Percentiles rank a stretch among this genome's conserved stretches.
Evolutionary conservation across 2,888 invertebrate genomes (phyloP).

Genomic region (Dyspetes luteomarginatus): DNA sequence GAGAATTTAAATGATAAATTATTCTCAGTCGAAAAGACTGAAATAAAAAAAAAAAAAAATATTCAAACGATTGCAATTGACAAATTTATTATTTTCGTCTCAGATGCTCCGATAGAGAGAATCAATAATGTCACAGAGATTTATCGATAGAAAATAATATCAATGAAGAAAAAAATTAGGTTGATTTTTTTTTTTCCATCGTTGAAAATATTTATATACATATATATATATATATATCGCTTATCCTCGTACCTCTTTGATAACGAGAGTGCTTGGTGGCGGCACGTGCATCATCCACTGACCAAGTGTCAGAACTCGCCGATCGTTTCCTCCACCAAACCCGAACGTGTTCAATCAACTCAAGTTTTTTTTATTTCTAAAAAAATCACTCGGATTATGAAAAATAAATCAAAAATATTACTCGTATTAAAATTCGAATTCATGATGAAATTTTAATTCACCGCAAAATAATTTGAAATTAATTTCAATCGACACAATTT

Average conservation of each 20-base stretch:
- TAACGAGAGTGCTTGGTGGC: not conserved
- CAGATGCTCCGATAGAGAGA: not conserved
- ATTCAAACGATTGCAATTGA: too few relatives aligned
- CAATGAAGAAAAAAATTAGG: not conserved
- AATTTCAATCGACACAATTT: slow-evolving; percentile 1
- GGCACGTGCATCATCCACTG: not conserved
- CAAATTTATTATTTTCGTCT: not conserved
- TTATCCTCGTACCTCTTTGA: not conserved
- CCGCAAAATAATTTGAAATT: not conserved
- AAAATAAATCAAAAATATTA: not conserved
- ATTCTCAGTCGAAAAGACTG: too few relatives aligned
- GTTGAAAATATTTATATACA: not conserved
- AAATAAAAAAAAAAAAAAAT: too few relatives aligned
- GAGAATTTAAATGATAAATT: too few relatives aligned
- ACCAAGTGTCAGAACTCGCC: not conserved
- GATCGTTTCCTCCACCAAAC: too few relatives aligned
- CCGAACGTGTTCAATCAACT: too few relatives aligned
- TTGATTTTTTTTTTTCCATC: not conserved
- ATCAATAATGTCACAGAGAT: too few relatives aligned
- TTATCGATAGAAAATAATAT: not conserved
- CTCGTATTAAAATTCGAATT: not conserved
- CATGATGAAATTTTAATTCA: not conserved
- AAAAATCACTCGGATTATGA: too few relatives aligned
- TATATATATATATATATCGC: too few relatives aligned
- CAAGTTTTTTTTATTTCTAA: too few relatives aligned